Evolutionary conservation across 2,888 invertebrate genomes (phyloP), one percentile per base, ranked within the genome.

Genomic region (Cantharis lateralis): DNA sequence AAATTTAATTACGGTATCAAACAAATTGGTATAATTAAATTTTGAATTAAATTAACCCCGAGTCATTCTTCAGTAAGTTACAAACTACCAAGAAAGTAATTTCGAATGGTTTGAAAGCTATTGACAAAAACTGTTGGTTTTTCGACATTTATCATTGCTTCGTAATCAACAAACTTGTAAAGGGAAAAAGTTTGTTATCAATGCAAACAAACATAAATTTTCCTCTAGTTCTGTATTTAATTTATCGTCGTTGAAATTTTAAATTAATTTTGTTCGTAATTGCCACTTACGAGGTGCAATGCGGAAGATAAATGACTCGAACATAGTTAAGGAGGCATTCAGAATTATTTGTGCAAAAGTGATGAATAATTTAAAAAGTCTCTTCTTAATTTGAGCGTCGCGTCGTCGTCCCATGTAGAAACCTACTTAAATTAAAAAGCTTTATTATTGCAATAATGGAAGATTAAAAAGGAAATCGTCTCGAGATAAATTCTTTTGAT

Each of bases 1-100:
- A 48, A 48, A n/a, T 77, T 68, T 75, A 75, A 72, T 78, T 75
- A 75, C 70, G 72, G 78, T 78, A 75, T 75, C 70, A 75, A 75
- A 75, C 72, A 75, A 78, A 78, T 78, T 75, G 78, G 72, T 75
- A 70, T 78, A 75, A 75, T 78, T 75, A 75, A 75, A 78, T 78
- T 78, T 78, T 71, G 78, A 66, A 63, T 68, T 75, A 70, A 72
- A 74, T 74, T 74, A 71, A 63, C 74, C 74, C 28, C 71, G 71
- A 74, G 71, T 74, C 74, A 74, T 70, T 71, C 32, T 68, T 63
- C 71, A 74, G 74, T 74, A 74, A 68, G 74, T 74, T 77, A 74
- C 74, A 77, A 77, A 77, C 77, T 77, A 69, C 68, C 68, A 15
- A 61, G 71, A 70, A 73, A 76, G 73, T 71, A 73, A 73, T 73